A percentile compares a stretch with the other conserved stretches of the same genome.
Evolutionary conservation across 1,140 invertebrate species (phyloP).

Genomic region (Ceratoteleas bidentatus): DNA sequence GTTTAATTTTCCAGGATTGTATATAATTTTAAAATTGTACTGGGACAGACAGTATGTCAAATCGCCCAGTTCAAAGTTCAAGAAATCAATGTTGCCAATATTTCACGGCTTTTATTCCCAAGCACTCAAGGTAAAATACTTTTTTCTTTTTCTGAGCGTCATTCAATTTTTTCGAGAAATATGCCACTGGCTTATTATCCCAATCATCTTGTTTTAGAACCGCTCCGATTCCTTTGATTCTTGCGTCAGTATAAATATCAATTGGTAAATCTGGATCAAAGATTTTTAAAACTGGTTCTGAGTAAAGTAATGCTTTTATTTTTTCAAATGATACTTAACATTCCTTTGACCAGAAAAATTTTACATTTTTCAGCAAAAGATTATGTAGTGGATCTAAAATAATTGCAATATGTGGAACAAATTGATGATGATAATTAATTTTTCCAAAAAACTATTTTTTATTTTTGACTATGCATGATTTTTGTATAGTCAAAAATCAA

Average conservation of each 20-base stretch:
- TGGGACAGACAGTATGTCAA: too few species aligned
- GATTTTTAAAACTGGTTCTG: conserved; percentile 56
- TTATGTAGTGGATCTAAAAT: conserved; percentile 52
- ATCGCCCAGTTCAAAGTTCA: neutral
- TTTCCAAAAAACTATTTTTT: conserved; percentile 65
- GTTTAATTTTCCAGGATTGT: too few species aligned
- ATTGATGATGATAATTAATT: conserved; percentile 56
- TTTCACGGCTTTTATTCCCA: neutral
- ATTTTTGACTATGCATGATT: too few species aligned
- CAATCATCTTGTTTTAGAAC: conserved; percentile 45
- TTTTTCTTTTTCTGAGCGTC: neutral
- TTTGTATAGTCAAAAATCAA: too few species aligned
- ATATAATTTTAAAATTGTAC: too few species aligned
- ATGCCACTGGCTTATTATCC: conserved; percentile 27
- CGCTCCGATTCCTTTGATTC: conserved; percentile 32
- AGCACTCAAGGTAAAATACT: neutral
- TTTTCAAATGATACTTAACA: conserved; percentile 45
- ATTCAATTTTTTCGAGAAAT: neutral
- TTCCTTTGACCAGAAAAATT: conserved; percentile 50
- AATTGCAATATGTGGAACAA: conserved; percentile 29
- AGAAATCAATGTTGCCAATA: neutral
- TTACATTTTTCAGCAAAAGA: conserved; percentile 52
- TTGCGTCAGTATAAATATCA: conserved; percentile 58
- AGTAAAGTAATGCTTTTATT: conserved; percentile 51
- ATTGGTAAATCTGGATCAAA: conserved; percentile 56